phyloP scores from a whole-genome alignment of 2,797 vertebrate genomes.

The Brachyalestes nurse region DNA sequence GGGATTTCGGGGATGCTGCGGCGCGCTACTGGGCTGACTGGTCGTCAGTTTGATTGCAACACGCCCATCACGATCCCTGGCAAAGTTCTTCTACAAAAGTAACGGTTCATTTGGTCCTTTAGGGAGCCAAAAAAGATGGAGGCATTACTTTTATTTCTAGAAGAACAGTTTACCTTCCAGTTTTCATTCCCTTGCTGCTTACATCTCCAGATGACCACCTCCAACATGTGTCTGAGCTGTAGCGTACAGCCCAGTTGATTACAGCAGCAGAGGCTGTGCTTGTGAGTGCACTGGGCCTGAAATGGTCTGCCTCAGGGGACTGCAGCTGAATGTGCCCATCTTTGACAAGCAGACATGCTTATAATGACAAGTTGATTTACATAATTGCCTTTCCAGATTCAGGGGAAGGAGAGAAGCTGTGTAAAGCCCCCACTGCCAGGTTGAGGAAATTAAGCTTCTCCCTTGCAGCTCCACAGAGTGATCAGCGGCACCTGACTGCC shows the following conservation, averaged over 20 bases:
- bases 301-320: slow-evolving; percentile 15
- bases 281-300: slow-evolving; percentile 12
- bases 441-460: not conserved
- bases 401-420: slow-evolving; percentile 4
- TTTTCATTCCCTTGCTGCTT: not conserved
- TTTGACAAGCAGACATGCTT: slow-evolving; percentile 40
- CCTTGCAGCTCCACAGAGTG: not conserved
- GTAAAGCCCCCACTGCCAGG: not conserved
- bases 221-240: slow-evolving; percentile 17
- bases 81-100: not conserved
- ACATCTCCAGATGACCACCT: slow-evolving; percentile 34
- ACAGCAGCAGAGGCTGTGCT: slow-evolving; percentile 19
- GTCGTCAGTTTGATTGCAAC: slow-evolving; percentile 17
- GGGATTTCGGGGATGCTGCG: slow-evolving; percentile 20
- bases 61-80: not conserved
- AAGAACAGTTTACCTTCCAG: slow-evolving; percentile 18
- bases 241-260: slow-evolving; percentile 1
- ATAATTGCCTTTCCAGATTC: slow-evolving; percentile 57
- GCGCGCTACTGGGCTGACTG: slow-evolving; percentile 26
- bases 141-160: slow-evolving; percentile 7
- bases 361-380: slow-evolving; percentile 48
- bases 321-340: slow-evolving; percentile 15
- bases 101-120: not conserved
- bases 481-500: not conserved
- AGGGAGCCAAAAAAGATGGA: not conserved